A percentile compares a stretch with the other conserved stretches of the same genome.
Conservation (phyloP, 2,113 vertebrate species). For the Triplophysa dalaica region DNA sequence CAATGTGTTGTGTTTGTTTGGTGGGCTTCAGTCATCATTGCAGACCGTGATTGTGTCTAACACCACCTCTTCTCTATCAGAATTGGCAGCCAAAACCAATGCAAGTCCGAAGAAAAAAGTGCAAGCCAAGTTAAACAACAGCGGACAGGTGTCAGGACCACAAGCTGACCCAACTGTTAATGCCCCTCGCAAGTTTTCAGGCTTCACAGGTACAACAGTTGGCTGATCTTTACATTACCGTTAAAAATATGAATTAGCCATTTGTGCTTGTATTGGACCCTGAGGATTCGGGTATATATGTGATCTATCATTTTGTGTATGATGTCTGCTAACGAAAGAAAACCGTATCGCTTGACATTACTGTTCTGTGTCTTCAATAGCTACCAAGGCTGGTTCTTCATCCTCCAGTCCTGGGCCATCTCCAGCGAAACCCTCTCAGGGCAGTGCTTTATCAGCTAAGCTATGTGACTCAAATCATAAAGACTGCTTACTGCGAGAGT, state of each 20-base stretch:
- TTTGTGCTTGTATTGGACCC: not conserved
- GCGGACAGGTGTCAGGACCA: slow-evolving; percentile 74
- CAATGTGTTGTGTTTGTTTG: not conserved
- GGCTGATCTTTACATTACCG: not conserved
- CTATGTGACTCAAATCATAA: slow-evolving; percentile 87
- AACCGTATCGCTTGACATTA: not conserved
- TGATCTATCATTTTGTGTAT: not conserved
- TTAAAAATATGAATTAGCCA: no score
- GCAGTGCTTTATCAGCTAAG: slow-evolving; percentile 75
- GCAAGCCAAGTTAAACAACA: slow-evolving; percentile 82
- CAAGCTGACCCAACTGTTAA: slow-evolving; percentile 67
- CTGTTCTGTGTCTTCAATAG: slow-evolving; percentile 46
- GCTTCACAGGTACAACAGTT: slow-evolving; percentile 82
- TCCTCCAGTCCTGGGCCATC: slow-evolving; percentile 66
- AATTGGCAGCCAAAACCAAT: slow-evolving; percentile 81
- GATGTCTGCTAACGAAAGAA: not conserved
- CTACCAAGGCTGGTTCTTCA: slow-evolving; percentile 71
- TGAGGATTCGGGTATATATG: not conserved
- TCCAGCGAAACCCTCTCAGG: slow-evolving; percentile 56
- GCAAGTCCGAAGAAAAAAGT: slow-evolving; percentile 89
- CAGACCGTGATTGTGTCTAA: not conserved
- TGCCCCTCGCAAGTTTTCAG: slow-evolving; percentile 93
- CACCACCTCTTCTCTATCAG: slow-evolving; percentile 65
- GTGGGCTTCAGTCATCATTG: not conserved
- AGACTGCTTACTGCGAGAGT: slow-evolving; percentile 90